These are phyloP conservation scores for Xyliphius kryptos DNA, from an alignment of 2,113 vertebrate species.

Conservation along the genomic window DNA sequence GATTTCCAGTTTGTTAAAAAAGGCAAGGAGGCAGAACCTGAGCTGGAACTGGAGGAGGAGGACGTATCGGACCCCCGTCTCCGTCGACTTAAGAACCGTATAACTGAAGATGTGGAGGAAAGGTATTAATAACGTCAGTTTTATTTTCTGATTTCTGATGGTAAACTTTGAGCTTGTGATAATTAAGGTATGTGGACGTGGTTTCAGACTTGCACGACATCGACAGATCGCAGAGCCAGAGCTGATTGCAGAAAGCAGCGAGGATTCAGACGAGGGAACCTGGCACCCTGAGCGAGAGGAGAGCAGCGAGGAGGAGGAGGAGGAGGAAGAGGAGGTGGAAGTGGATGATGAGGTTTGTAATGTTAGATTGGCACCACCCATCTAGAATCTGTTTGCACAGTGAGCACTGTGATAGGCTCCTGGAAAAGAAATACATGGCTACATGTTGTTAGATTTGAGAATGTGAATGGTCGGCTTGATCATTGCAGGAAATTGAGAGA, in stretches of 20 bases:
- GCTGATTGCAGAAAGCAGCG: slow-evolving; percentile 86
- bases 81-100: slow-evolving; percentile 85
- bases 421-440: too few species aligned
- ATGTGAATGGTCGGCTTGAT: too few species aligned
- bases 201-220: slow-evolving; percentile 80
- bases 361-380: too few species aligned
- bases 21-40: slow-evolving; percentile 82
- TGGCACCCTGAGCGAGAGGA: slow-evolving; percentile 88
- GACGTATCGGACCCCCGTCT: slow-evolving; percentile 87
- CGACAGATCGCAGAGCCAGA: slow-evolving; percentile 93
- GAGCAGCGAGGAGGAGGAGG: slow-evolving; percentile 87
- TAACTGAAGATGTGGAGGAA: slow-evolving; percentile 90
- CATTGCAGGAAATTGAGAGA: slow-evolving; percentile 96
- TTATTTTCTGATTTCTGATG: too few species aligned
- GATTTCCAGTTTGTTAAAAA: slow-evolving; percentile 95
- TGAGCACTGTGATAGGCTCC: too few species aligned
- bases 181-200: too few species aligned
- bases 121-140: too few species aligned
- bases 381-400: too few species aligned
- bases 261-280: slow-evolving; percentile 88
- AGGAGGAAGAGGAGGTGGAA: slow-evolving; percentile 86
- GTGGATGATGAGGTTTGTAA: slow-evolving; percentile 93
- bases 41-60: slow-evolving; percentile 81
- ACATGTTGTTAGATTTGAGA: too few species aligned
- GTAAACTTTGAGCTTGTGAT: too few species aligned